These are phyloP conservation scores for Oxycera nigricornis DNA, from an alignment of 2,888 invertebrate species.

Conservation along the genomic window DNA sequence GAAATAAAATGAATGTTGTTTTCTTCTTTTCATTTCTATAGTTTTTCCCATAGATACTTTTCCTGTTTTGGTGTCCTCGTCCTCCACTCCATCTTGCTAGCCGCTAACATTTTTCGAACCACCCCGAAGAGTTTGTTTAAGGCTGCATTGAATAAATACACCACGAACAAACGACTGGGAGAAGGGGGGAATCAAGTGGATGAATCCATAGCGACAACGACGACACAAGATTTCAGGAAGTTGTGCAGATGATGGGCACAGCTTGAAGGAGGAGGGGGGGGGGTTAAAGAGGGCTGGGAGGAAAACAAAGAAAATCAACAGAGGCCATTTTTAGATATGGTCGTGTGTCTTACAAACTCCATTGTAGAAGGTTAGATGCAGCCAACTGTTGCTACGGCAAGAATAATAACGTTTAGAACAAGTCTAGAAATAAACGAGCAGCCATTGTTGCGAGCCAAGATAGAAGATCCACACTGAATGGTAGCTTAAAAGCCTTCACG, in stretches of 20 bases:
- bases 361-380: neutral
- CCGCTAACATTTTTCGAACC: neutral
- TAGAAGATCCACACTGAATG: too few species aligned
- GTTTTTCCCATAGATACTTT: neutral
- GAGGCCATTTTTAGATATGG: too few species aligned
- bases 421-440: neutral
- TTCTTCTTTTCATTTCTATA: neutral
- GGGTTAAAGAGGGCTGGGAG: neutral
- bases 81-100: too few species aligned
- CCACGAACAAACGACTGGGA: constrained; percentile 26
- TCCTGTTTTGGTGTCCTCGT: too few species aligned
- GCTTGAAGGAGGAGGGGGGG: too few species aligned
- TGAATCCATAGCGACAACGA: neutral
- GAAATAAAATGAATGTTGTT: neutral
- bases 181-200: constrained; percentile 20
- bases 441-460: neutral
- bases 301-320: neutral
- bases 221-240: constrained; percentile 1
- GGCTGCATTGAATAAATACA: constrained; percentile 19
- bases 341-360: too few species aligned
- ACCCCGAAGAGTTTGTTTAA: neutral
- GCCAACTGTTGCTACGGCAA: constrained; percentile 5
- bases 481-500: too few species aligned
- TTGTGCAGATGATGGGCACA: neutral
- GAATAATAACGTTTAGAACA: neutral